Percentiles rank a stretch among this genome's conserved stretches.
These are phyloP conservation scores for Taphrorychus bicolor DNA, from an alignment of 2,888 invertebrate genomes.

Conservation along the genomic window DNA sequence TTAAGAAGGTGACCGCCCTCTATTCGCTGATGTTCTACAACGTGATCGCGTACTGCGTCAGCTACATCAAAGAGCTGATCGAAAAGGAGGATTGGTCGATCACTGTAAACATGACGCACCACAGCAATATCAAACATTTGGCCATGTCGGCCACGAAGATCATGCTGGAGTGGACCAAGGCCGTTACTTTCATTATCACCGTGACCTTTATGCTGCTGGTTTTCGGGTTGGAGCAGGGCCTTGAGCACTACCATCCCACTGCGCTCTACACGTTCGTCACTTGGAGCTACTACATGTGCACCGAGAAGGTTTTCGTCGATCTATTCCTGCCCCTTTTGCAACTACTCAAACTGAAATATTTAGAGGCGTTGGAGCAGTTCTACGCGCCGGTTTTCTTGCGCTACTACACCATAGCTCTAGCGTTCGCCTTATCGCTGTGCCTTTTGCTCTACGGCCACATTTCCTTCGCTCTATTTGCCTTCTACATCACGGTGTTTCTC, in stretches of 20 bases:
- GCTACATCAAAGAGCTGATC: slow-evolving; percentile 75
- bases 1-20: slow-evolving; percentile 68
- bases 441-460: slow-evolving; percentile 66
- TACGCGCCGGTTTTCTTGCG: slow-evolving; percentile 73
- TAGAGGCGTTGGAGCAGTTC: slow-evolving; percentile 75
- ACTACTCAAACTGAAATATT: slow-evolving; percentile 66
- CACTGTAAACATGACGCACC: slow-evolving; percentile 75
- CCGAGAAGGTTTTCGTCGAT: slow-evolving; percentile 75
- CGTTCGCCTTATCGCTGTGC: slow-evolving; percentile 65
- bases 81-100: slow-evolving; percentile 81
- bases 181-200: slow-evolving; percentile 79
- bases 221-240: slow-evolving; percentile 76
- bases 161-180: slow-evolving; percentile 83
- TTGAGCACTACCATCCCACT: slow-evolving; percentile 77
- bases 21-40: slow-evolving; percentile 85
- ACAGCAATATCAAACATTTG: slow-evolving; percentile 74
- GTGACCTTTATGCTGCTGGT: slow-evolving; percentile 78
- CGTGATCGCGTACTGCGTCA: slow-evolving; percentile 78
- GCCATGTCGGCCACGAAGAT: slow-evolving; percentile 84
- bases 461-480: slow-evolving; percentile 65
- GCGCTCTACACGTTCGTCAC: slow-evolving; percentile 71
- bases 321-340: slow-evolving; percentile 68
- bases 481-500: slow-evolving; percentile 72
- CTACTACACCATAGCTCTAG: slow-evolving; percentile 65
- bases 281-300: slow-evolving; percentile 73